Base-by-base conservation (phyloP, 2,113 vertebrate genomes). In the Hydropotes inermis region DNA sequence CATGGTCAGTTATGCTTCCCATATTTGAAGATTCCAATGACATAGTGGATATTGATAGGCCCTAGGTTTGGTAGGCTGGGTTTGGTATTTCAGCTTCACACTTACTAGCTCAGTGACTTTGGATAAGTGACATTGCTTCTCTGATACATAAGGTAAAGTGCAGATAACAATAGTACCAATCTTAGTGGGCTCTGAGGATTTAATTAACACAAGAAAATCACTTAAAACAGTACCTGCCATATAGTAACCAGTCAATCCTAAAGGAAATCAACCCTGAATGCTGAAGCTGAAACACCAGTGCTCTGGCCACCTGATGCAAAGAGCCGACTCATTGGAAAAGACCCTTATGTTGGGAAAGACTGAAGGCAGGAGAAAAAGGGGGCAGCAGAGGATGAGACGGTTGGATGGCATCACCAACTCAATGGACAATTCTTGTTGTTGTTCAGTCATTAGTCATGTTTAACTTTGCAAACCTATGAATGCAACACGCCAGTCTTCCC, bases 21-120 rank as follows among this genome's bases (percentile, higher is more conserved):
- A 8, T 39, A 50, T 52, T 12, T 5, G 14, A 9, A 17, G 61
- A 6, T 1, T 43, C 7, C 15, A 30, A 19, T 4, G 9, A 17
- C 9, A 2, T 14, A 9, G 28, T 4, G 1, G 5, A 1, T 3
- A 11, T 2, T 0, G 23, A 25, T 3, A 27, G 52, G 9, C 33
- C 25, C 25, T 33, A 9, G 19, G 36, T 25, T 74, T 70, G 15
- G 3, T 9, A 57, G 11, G 33, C 19, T 5, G 15, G 3, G 11
- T 5, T 16, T 43, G 36, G 19, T 39, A 76, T n/a, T 17, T 60
- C 64, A 57, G 43, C 43, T 64, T 60, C 14, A 27, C 33, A 33
- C 28, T 76, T 25, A 21, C 2, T 1, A 39, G 27, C 61, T 27
- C 57, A 33, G 27, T 14, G 61, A 54, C 28, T 76, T 19, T 19